Base-by-base conservation (phyloP, 37 sponge, comb jelly and placozoan species). In the Beroe ovata region DNA sequence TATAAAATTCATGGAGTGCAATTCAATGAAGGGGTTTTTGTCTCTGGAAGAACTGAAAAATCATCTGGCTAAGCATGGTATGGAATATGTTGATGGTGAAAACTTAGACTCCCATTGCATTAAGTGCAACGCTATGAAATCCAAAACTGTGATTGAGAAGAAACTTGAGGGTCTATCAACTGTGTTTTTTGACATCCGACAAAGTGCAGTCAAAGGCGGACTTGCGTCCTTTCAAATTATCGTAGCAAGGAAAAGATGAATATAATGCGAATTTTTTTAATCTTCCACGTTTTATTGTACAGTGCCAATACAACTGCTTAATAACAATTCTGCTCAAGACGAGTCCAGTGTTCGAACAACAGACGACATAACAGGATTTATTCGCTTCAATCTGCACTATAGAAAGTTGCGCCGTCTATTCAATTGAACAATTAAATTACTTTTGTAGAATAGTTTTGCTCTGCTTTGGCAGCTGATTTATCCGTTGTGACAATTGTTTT, bases 71-170 rank as follows among this genome's bases (percentile, higher is more conserved):
- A 30, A 35, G 28, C 20, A 77, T 40, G 84, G 84, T 19, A 14
- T 77, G 47, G 84, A 26, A 39, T 77, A 77, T 41, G 20, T 23
- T 77, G 84, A 35, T 0, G 84, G 84, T 11, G 84, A 77, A 42
- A 77, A 77, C 84, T 25, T 77, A 6, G 84, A 77, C 21, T 1
- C 29, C 8, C 84, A 77, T 42, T 77, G 54, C 38, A 36, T 77
- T 4, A 77, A 41, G 47, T 77, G 84, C 23, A 33, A 77, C 25
- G 54, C 41, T n/a, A 42, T 42, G 42, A 77, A 77, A 35, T 25
- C 42, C 3, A 8, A 3, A 4, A 77, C 39, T 25, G 47, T 77
- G 1, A 19, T 42, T 11, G 84, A 77, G 1, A n/a, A 42, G 3
- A 77, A 77, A 33, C 6, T 77, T 20, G 47, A 77, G 23, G 47